Evolutionary conservation across 2,113 vertebrate genomes (phyloP), one percentile per base, ranked within the genome.

Genomic region (Crotophaga sulcirostris): DNA sequence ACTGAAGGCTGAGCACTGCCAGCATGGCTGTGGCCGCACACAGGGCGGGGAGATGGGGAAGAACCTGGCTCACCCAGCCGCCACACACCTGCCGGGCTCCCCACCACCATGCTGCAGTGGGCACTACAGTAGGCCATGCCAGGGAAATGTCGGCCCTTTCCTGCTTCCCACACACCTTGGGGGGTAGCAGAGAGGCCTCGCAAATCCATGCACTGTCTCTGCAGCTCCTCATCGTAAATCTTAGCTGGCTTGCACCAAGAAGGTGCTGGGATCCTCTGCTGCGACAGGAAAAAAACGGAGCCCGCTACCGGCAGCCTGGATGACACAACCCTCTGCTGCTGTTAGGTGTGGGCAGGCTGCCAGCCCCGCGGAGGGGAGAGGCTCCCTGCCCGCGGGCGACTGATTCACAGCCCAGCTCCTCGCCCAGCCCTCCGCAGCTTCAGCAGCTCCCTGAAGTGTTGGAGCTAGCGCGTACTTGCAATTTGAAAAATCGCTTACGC

Each of bases 21-120:
- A 18, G 59, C 42, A 34, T 0, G 4, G 70, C 56, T 45, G 38
- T 1, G 31, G 42, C 5, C 28, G 33, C 56, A 40, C 3, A 0
- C 38, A 17, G 52, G 59, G 59, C 63, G 38, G 42, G 31, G 25
- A 62, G 34, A 29, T 2, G 4, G 18, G 24, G 16, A 60, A 11
- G 24, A 56, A 60, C 28, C 14, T 13, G 44, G 31, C 42, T 67
- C 17, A 2, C 8, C 10, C 70, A 38, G 31, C 31, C 1, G 2
- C 23, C 40, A 16, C 38, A 47, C 21, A 29, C 1, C 1, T 3
- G 44, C 36, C 45, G 11, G 25, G 38, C 3, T 31, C 56, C 47
- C 56, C 6, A 2, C 21, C 1, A 4, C 58, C 52, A 24, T 59
- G 55, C 40, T 52, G 55, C 45, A 77, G n/a, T 2, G 5, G 34